Evolutionary conservation across 2,888 invertebrate genomes (phyloP).

Genomic region (Tineola bisselliella): DNA sequence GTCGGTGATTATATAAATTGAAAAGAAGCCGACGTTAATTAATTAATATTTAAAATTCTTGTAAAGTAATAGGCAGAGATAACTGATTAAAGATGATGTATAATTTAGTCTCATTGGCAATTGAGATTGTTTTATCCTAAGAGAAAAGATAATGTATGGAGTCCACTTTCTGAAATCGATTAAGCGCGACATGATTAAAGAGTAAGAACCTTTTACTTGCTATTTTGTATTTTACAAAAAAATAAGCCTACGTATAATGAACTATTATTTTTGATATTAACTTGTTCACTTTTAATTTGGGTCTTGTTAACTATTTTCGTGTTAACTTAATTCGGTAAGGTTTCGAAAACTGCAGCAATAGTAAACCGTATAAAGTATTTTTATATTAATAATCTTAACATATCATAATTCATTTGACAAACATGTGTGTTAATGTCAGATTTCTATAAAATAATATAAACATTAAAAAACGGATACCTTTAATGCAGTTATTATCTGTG

Average conservation of each 20-base stretch:
- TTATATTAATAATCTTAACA: too few relatives aligned
- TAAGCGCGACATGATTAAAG: conserved; percentile 57
- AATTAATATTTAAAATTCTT: conserved; percentile 16
- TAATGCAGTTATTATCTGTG: not conserved
- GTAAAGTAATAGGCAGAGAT: conserved; percentile 14
- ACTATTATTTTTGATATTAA: not conserved
- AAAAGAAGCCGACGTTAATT: conserved; percentile 11
- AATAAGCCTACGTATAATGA: not conserved
- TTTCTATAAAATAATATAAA: too few relatives aligned
- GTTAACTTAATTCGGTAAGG: too few relatives aligned
- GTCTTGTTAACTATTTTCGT: too few relatives aligned
- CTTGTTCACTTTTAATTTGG: too few relatives aligned
- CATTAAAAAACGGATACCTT: too few relatives aligned
- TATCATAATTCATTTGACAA: too few relatives aligned
- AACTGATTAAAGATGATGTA: conserved; percentile 30
- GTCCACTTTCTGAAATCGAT: conserved; percentile 54
- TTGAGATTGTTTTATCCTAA: conserved; percentile 43
- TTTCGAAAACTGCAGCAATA: too few relatives aligned
- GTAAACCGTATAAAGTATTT: too few relatives aligned
- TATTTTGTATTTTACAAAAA: not conserved
- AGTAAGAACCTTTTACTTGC: conserved; percentile 16
- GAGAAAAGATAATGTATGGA: conserved; percentile 42
- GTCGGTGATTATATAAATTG: not conserved
- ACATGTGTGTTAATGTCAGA: too few relatives aligned
- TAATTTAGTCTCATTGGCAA: conserved; percentile 46